These are phyloP conservation scores for Semaprochilodus insignis DNA, from an alignment of 2,797 vertebrate genomes.

Conservation along the genomic window DNA sequence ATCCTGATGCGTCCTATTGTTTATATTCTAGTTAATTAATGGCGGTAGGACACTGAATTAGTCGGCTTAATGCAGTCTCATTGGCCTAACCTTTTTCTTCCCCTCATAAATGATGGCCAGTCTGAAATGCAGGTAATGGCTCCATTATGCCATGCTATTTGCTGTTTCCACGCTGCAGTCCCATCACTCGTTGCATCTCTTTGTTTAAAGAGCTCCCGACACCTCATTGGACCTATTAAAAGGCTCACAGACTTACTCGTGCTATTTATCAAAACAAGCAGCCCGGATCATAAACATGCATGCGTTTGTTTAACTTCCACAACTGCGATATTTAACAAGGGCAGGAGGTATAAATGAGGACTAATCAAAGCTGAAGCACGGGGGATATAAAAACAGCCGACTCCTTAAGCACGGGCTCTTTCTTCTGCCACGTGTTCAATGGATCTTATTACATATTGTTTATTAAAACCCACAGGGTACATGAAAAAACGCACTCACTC, in stretches of 20 bases:
- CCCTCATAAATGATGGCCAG: not conserved
- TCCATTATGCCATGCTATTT: slow-evolving; percentile 2
- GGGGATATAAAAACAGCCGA: slow-evolving; percentile 7
- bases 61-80: slow-evolving; percentile 6
- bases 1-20: not conserved
- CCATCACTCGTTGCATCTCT: slow-evolving; percentile 4
- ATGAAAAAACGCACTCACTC: not conserved
- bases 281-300: not conserved
- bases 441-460: slow-evolving; percentile 9
- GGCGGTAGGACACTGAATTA: not conserved
- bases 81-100: not conserved
- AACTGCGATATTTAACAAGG: slow-evolving; percentile 12
- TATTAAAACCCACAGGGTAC: slow-evolving; percentile 11
- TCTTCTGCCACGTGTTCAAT: not conserved
- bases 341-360: slow-evolving; percentile 7
- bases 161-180: slow-evolving; percentile 1
- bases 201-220: slow-evolving; percentile 4
- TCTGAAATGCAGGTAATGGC: slow-evolving; percentile 8
- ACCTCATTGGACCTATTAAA: slow-evolving; percentile 15
- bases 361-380: slow-evolving; percentile 10
- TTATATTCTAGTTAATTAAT: slow-evolving; percentile 20
- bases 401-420: slow-evolving; percentile 13
- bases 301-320: not conserved
- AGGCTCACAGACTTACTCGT: not conserved
- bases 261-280: slow-evolving; percentile 14